Evolutionary conservation across 2,888 invertebrate genomes (phyloP).

Genomic region (Entomobrya proxima): DNA sequence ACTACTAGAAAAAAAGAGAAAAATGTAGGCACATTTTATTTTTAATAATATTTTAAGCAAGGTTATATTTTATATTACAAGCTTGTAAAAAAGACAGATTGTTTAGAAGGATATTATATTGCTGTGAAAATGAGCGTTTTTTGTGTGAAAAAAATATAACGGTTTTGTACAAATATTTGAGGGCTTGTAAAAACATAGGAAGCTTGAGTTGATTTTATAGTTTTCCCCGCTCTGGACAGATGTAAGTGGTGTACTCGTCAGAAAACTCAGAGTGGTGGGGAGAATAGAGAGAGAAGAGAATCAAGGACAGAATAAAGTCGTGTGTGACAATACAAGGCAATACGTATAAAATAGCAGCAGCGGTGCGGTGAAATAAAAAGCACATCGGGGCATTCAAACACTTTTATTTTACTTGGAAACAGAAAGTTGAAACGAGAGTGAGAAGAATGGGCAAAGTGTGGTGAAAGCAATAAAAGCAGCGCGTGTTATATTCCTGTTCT

Average conservation of each 20-base stretch:
- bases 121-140: no score
- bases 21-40: no score
- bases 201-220: neutral
- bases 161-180: neutral
- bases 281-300: neutral
- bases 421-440: neutral
- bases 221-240: conserved; percentile 8
- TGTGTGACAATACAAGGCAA: no score
- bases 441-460: neutral
- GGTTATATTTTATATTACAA: no score
- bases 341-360: neutral
- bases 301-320: no score
- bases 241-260: conserved; percentile 20
- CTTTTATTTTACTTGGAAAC: neutral
- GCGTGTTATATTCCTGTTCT: conserved; percentile 22
- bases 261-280: neutral
- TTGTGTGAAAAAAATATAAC: no score
- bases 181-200: neutral
- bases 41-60: no score
- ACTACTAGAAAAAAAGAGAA: no score
- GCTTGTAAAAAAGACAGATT: no score
- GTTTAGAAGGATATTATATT: no score
- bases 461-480: conserved; percentile 16
- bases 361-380: neutral
- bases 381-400: neutral